phyloP scores from a whole-genome alignment of 1,140 invertebrate species.

The Archegozetes longisetosus region DNA sequence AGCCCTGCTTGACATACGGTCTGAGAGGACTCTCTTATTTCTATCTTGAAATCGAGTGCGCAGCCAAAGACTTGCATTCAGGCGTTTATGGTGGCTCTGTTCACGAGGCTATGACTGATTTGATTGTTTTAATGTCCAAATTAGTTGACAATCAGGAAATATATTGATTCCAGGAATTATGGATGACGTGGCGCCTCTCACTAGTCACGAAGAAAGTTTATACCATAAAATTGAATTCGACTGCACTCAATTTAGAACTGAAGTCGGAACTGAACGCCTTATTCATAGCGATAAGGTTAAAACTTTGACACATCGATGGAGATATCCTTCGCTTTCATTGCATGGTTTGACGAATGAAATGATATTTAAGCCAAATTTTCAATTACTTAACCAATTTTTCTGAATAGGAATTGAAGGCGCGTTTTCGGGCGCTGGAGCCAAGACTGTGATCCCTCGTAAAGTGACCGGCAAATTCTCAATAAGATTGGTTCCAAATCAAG shows the following conservation, averaged over 20 bases:
- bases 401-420: slow-evolving; percentile 56
- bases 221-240: slow-evolving; percentile 85
- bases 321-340: slow-evolving; percentile 62
- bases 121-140: slow-evolving; percentile 61
- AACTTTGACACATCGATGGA: slow-evolving; percentile 75
- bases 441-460: slow-evolving; percentile 88
- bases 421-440: slow-evolving; percentile 73
- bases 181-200: slow-evolving; percentile 54
- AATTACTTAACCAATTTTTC: too few species aligned
- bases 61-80: slow-evolving; percentile 82
- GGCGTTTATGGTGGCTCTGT: slow-evolving; percentile 76
- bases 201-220: slow-evolving; percentile 51
- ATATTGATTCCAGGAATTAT: slow-evolving; percentile 64
- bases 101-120: slow-evolving; percentile 71
- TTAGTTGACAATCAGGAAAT: slow-evolving; percentile 66
- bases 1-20: slow-evolving; percentile 94
- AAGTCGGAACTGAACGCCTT: slow-evolving; percentile 39
- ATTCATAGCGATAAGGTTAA: slow-evolving; percentile 28
- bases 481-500: slow-evolving; percentile 79
- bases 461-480: slow-evolving; percentile 94
- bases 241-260: slow-evolving; percentile 26
- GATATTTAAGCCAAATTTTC: too few species aligned
- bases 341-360: not conserved
- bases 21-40: slow-evolving; percentile 83
- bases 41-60: slow-evolving; percentile 69